A percentile compares a stretch with the other conserved stretches of the same genome.
Evolutionary conservation across 2,113 vertebrate genomes (phyloP).

Genomic region (Camelus bactrianus): DNA sequence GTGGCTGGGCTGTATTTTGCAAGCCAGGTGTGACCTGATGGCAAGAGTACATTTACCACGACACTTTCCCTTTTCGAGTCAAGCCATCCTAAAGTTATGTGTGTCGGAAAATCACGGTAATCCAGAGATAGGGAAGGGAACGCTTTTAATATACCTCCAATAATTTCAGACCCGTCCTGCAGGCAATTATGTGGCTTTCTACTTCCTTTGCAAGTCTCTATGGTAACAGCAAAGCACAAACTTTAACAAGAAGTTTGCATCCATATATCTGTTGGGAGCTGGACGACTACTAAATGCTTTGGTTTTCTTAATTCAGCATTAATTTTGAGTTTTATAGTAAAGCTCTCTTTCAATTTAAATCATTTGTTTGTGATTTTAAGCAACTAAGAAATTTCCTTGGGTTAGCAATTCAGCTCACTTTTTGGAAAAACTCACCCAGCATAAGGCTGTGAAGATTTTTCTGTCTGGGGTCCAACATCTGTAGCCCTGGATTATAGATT

Average conservation of each 20-base stretch:
- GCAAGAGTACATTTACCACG: slow-evolving; percentile 58
- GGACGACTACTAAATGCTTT: slow-evolving; percentile 78
- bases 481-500: slow-evolving; percentile 76
- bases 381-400: slow-evolving; percentile 65
- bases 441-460: slow-evolving; percentile 62
- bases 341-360: slow-evolving; percentile 52
- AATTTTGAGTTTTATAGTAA: slow-evolving; percentile 81
- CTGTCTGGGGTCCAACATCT: slow-evolving; percentile 78
- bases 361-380: slow-evolving; percentile 71
- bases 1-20: slow-evolving; percentile 72
- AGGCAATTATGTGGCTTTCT: slow-evolving; percentile 76
- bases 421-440: slow-evolving; percentile 67
- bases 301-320: slow-evolving; percentile 82
- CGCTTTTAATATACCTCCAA: slow-evolving; percentile 75
- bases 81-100: slow-evolving; percentile 76
- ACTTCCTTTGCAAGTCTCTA: slow-evolving; percentile 78
- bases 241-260: slow-evolving; percentile 82
- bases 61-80: slow-evolving; percentile 64
- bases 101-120: slow-evolving; percentile 77
- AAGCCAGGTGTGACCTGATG: slow-evolving; percentile 73
- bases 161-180: slow-evolving; percentile 80
- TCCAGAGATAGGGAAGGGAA: slow-evolving; percentile 71
- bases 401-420: slow-evolving; percentile 76
- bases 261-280: slow-evolving; percentile 74
- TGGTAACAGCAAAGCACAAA: slow-evolving; percentile 84